Evolutionary conservation across 2,888 invertebrate species (phyloP).

Genomic region (Conus canariensis): DNA sequence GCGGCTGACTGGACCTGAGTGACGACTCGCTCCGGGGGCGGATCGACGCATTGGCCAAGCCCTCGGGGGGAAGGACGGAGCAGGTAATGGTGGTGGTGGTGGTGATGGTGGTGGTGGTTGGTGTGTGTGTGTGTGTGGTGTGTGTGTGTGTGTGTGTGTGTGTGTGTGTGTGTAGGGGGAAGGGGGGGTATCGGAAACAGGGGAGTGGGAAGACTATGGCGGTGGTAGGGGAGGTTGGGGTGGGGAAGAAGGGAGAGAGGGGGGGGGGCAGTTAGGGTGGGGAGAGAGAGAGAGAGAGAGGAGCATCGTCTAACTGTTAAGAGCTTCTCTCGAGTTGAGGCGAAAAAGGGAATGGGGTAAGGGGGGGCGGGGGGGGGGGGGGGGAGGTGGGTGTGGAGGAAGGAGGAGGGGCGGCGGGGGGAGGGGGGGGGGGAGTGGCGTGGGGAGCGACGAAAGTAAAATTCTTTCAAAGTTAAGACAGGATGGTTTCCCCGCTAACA

Average conservation of each 20-base stretch:
- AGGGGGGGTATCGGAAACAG: background rate
- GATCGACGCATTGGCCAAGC: background rate
- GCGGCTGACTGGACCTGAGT: slow-evolving; percentile 5
- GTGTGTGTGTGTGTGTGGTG: background rate
- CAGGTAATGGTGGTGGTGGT: too few species aligned
- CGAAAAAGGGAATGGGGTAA: background rate
- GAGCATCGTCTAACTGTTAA: background rate
- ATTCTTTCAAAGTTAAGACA: background rate
- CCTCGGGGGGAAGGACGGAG: background rate
- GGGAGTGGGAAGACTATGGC: background rate
- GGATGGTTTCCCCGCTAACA: background rate
- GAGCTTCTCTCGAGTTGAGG: too few species aligned
- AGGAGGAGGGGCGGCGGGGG: background rate
- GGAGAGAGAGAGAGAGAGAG: background rate
- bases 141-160: background rate
- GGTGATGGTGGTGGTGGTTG: too few species aligned
- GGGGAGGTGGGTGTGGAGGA: background rate
- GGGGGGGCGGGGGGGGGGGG: background rate
- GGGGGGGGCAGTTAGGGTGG: background rate
- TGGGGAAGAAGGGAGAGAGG: background rate
- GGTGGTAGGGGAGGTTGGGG: background rate
- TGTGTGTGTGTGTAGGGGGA: background rate
- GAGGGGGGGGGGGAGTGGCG: background rate
- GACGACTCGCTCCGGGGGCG: slow-evolving; percentile 3
- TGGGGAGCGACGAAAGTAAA: background rate